These are phyloP conservation scores for Diadumene lineata DNA, from an alignment of 92 coral and sea anemone genomes.

Conservation along the genomic window DNA sequence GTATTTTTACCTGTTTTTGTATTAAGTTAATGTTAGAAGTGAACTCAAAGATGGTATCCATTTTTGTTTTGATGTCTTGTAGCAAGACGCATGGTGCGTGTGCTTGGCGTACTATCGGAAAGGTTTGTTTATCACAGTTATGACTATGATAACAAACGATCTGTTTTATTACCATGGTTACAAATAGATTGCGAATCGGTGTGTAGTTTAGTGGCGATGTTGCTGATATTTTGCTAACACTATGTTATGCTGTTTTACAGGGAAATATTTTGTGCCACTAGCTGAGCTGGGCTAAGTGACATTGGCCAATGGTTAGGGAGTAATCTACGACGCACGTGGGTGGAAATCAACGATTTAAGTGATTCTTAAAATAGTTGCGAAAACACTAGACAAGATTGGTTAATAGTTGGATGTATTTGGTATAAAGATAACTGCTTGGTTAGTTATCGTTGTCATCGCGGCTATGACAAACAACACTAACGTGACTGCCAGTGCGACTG, in stretches of 20 bases:
- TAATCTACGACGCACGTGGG: neutral
- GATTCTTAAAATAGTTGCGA: neutral
- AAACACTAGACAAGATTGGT: neutral
- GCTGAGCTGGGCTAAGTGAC: neutral
- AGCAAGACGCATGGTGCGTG: neutral
- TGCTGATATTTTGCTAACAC: neutral
- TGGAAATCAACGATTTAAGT: neutral
- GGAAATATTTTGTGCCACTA: neutral
- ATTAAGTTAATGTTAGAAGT: too few species aligned
- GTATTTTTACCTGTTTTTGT: too few species aligned
- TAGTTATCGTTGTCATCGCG: neutral
- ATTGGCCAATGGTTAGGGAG: neutral
- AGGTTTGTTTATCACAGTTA: neutral
- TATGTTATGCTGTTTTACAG: neutral
- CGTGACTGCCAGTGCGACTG: neutral
- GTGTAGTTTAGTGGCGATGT: neutral
- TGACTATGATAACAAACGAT: neutral
- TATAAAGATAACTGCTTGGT: neutral
- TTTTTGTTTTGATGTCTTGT: too few species aligned
- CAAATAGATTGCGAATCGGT: neutral
- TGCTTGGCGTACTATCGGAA: neutral
- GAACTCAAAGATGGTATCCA: too few species aligned
- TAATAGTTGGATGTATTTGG: neutral
- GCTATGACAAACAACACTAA: neutral
- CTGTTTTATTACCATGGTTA: neutral